Evolutionary conservation across 2,888 invertebrate genomes (phyloP), one percentile per base, ranked within the genome.

Genomic region (Caenorhabditis afra): DNA sequence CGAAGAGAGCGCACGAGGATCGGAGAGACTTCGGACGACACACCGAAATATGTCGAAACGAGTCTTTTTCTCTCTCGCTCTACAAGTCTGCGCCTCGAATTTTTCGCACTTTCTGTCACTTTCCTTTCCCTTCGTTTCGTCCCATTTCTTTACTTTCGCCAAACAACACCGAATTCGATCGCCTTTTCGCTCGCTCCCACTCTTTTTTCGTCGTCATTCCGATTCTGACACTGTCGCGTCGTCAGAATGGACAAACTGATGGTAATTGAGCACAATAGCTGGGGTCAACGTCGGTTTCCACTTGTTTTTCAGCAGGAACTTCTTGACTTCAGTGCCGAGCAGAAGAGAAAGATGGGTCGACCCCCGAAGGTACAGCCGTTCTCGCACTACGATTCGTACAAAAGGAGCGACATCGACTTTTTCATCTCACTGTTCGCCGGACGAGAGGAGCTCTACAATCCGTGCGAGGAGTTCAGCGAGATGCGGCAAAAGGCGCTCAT

Each of bases 271-370:
- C 2, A 35, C n/a, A 1, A 2, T 14, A 47, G 39, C 0, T 7
- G 8, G 18, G 14, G 14, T 18, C 35, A 3, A 47, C n/a, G 10
- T 18, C 29, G 29, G n/a, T 35, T 16, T 14, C 16, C 10, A 11
- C 11, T 4, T 14, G 35, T 37, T 14, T 22, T 66, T 37, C 37
- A 66, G 29, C 29, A 29, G 59, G 55, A 66, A 5, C 39, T 66
- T 1, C 50, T 74, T 8, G 75, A 67, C 16, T 49, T 55, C 16
- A 49, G 16, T n/a, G 29, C 47, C 7, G 74, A 75, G 7, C 29
- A 41, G n/a, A 75, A 75, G n/a, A 20, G 74, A 37, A 68, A 53
- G 41, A 76, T 76, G 76, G 76, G 76, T 11, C 39, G 76, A 11
- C 68, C 68, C 4, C 45, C 70, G 12, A 70, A 76, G 52, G 45